Percentiles rank a stretch among this genome's conserved stretches.
Evolutionary conservation across 2,113 vertebrate genomes (phyloP).

Genomic region (Alosa alosa): DNA sequence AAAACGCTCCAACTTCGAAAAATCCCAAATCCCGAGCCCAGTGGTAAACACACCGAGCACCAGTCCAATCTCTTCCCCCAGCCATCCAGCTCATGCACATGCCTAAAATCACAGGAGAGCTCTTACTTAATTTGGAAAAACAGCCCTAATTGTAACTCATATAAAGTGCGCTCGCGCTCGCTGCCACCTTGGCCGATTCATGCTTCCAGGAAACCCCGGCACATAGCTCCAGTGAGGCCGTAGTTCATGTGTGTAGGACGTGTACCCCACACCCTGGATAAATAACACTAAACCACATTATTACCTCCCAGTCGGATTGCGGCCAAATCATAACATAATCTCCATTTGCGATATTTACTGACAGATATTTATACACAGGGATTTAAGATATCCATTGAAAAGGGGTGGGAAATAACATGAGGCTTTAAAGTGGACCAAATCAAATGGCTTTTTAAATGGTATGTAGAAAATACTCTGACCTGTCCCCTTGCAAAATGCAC

Average conservation of each 20-base stretch:
- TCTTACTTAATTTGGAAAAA: slow-evolving; percentile 12
- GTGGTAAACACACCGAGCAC: not conserved
- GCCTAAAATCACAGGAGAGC: slow-evolving; percentile 10
- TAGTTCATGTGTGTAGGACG: slow-evolving; percentile 2
- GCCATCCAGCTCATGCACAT: not conserved
- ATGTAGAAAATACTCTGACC: not conserved
- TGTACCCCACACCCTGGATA: not conserved
- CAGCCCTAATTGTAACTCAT: not conserved
- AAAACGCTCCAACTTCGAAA: not conserved
- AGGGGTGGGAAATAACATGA: not conserved
- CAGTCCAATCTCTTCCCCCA: not conserved
- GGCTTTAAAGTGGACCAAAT: not conserved
- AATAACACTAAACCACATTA: not conserved
- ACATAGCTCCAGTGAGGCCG: not conserved
- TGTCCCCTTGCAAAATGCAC: not conserved
- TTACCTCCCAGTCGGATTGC: not conserved
- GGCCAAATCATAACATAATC: slow-evolving; percentile 3
- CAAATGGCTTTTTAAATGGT: not conserved
- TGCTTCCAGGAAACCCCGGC: not conserved
- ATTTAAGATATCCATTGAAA: not conserved
- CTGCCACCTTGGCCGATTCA: not conserved
- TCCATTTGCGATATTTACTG: not conserved
- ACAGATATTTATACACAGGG: not conserved
- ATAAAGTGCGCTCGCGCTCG: not conserved
- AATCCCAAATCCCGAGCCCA: not conserved